phyloP scores from a whole-genome alignment of 2,113 vertebrate genomes.

The Crocuta crocuta region DNA sequence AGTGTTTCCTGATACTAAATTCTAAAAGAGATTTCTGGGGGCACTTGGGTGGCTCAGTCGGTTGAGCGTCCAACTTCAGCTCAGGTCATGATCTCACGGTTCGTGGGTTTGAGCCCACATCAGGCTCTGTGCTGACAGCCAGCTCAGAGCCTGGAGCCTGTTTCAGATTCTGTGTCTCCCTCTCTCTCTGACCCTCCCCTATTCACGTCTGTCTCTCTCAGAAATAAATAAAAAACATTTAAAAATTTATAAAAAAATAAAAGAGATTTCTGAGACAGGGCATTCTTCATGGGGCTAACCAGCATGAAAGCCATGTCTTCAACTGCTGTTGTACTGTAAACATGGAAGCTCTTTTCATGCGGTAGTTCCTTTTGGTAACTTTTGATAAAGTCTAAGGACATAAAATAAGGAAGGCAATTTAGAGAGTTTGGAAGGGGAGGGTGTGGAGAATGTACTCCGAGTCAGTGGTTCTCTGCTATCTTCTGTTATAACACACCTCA shows the following conservation, averaged over 20 bases:
- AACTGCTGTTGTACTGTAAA: neutral
- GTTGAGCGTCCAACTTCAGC: too few species aligned
- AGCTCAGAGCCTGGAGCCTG: too few species aligned
- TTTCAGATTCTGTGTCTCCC: too few species aligned
- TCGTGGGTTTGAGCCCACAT: too few species aligned
- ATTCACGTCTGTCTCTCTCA: too few species aligned
- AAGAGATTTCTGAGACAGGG: neutral
- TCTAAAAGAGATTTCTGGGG: neutral
- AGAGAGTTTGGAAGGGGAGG: neutral
- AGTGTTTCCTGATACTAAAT: neutral
- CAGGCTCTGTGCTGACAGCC: too few species aligned
- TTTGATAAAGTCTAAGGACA: neutral
- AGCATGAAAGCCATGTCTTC: neutral
- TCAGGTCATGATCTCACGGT: too few species aligned
- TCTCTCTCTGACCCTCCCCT: too few species aligned
- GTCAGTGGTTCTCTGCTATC: neutral
- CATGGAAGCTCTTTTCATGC: neutral
- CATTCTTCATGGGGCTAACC: neutral
- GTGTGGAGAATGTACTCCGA: neutral
- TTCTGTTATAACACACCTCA: neutral
- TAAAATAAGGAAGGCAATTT: neutral
- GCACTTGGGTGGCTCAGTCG: too few species aligned
- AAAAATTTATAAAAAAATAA: neutral
- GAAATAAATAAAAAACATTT: too few species aligned
- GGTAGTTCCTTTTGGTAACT: neutral